Conservation (phyloP, 2,797 vertebrate species). For the Staurois parvus region DNA sequence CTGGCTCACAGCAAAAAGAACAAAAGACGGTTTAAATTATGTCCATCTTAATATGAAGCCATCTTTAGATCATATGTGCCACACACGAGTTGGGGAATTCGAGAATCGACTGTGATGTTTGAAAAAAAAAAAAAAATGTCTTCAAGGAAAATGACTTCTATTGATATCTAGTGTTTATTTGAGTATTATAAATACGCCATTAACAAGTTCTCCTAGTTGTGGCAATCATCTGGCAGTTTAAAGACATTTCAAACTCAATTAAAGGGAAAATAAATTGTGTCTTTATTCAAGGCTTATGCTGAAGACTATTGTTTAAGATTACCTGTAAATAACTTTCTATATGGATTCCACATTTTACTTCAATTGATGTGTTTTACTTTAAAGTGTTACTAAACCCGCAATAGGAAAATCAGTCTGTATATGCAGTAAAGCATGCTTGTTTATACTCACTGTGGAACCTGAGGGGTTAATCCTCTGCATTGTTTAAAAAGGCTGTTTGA, state of each 20-base stretch:
- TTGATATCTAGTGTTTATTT: constrained; percentile 24
- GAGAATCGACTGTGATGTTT: neutral
- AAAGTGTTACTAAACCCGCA: too few species aligned
- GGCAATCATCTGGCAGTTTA: neutral
- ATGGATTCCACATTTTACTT: neutral
- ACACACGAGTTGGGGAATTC: constrained; percentile 25
- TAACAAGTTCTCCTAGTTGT: constrained; percentile 13
- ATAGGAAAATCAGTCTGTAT: too few species aligned
- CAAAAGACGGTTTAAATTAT: constrained; percentile 44
- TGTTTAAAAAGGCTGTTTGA: too few species aligned
- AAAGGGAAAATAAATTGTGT: neutral
- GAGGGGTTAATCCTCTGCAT: too few species aligned
- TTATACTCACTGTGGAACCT: too few species aligned
- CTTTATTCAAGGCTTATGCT: neutral
- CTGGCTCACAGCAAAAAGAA: constrained; percentile 14
- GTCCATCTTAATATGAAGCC: constrained; percentile 39
- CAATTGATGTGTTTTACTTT: too few species aligned
- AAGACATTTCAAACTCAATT: neutral
- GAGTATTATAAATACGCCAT: constrained; percentile 13
- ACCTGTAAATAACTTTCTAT: neutral
- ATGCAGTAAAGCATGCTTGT: too few species aligned
- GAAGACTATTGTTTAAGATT: neutral
- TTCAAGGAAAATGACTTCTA: constrained; percentile 14
- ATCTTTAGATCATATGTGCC: constrained; percentile 52
- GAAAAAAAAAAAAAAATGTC: neutral